A percentile compares a stretch with the other conserved stretches of the same genome.
These are phyloP conservation scores for Diadema setosum DNA, from an alignment of 35 echinoderm and acorn worm species.

Conservation along the genomic window DNA sequence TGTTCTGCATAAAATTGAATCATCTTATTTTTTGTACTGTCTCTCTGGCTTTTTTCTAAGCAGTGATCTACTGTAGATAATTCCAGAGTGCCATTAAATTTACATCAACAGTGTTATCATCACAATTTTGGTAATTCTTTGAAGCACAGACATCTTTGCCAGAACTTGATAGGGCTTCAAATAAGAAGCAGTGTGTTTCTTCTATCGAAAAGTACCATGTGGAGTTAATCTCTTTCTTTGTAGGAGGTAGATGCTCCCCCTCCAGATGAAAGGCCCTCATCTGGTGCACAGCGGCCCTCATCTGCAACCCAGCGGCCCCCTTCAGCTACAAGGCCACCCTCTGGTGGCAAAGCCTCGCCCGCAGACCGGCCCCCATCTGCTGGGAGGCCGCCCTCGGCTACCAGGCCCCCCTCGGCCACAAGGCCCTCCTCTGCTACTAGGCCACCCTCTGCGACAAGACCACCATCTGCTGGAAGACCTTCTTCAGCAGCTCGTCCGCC, in stretches of 20 bases:
- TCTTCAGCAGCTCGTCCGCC: not conserved
- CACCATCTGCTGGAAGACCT: not conserved
- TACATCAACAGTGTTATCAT: not conserved
- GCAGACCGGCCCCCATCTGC: not conserved
- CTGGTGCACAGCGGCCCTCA: not conserved
- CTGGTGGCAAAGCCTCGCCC: not conserved
- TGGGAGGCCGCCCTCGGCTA: conserved; percentile 10
- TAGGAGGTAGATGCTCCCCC: not conserved
- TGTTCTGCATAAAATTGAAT: too few species aligned
- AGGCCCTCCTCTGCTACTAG: not conserved
- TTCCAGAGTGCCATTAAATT: not conserved
- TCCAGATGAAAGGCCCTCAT: not conserved
- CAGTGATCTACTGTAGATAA: not conserved
- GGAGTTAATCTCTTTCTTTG: not conserved
- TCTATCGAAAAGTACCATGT: too few species aligned
- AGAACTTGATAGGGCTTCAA: too few species aligned
- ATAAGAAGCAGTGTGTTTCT: too few species aligned
- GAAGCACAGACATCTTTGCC: not conserved
- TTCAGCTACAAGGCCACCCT: not conserved
- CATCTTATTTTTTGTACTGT: too few species aligned
- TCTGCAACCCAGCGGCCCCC: not conserved
- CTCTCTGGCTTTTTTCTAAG: not conserved
- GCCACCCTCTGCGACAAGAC: not conserved
- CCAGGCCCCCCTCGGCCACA: not conserved
- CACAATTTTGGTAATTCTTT: not conserved